These are phyloP conservation scores for Megalurothrips usitatus DNA, from an alignment of 2,888 invertebrate species.

Conservation along the genomic window DNA sequence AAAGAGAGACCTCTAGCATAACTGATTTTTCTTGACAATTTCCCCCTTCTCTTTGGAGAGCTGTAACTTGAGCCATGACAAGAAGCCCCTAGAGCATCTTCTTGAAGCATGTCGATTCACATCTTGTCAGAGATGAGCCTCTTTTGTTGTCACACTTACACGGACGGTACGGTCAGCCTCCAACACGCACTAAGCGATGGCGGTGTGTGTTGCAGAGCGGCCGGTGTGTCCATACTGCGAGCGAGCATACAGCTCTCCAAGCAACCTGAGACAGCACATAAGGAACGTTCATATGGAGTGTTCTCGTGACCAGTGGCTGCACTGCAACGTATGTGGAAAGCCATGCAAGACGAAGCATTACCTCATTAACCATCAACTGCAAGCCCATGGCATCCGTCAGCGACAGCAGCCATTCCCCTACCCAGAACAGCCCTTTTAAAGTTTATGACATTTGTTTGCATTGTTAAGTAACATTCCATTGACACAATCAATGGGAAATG, in stretches of 20 bases:
- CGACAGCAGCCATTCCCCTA: conserved; percentile 42
- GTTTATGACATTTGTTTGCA: background rate
- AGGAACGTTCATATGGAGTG: conserved; percentile 68
- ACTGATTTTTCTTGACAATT: too few relatives aligned
- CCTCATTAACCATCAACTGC: conserved; percentile 68
- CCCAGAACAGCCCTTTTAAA: conserved; percentile 7
- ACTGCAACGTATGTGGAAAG: conserved; percentile 67
- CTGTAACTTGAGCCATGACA: background rate
- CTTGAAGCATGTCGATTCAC: too few relatives aligned
- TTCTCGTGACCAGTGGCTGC: conserved; percentile 58
- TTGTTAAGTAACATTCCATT: too few relatives aligned
- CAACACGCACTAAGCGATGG: conserved; percentile 25
- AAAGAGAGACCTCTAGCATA: too few relatives aligned
- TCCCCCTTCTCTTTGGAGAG: background rate
- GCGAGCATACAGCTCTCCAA: conserved; percentile 46
- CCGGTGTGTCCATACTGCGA: conserved; percentile 43
- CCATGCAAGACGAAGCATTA: conserved; percentile 72
- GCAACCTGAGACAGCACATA: conserved; percentile 70
- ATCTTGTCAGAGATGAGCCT: too few relatives aligned
- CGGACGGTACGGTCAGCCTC: conserved; percentile 1
- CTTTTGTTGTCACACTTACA: too few relatives aligned
- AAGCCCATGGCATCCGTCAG: conserved; percentile 68
- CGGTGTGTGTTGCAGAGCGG: conserved; percentile 36
- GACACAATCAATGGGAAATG: background rate
- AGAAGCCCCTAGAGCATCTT: too few relatives aligned